Percentiles rank a stretch among this genome's conserved stretches.
These are phyloP conservation scores for Alouatta palliata DNA, from an alignment of 2,113 vertebrate species.

Conservation along the genomic window DNA sequence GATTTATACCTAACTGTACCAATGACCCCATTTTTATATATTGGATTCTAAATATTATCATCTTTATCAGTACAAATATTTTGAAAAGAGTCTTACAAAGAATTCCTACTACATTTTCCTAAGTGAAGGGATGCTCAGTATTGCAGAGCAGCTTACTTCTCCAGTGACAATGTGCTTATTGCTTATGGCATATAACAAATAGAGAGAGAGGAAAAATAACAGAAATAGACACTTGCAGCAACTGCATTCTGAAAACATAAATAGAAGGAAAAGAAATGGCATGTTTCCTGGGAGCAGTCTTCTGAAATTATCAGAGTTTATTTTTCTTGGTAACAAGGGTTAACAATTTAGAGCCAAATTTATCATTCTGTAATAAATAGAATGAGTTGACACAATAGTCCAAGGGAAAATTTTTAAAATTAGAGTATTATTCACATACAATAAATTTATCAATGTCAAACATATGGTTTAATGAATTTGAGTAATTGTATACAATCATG, in stretches of 20 bases:
- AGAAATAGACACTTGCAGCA: background rate
- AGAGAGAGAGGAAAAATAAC: background rate
- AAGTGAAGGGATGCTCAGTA: background rate
- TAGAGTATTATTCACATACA: background rate
- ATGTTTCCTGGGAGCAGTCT: background rate
- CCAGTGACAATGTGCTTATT: background rate
- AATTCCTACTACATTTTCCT: constrained; percentile 1
- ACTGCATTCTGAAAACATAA: background rate
- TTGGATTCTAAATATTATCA: constrained; percentile 17
- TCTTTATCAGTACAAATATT: background rate
- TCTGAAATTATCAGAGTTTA: background rate
- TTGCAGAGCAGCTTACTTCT: background rate
- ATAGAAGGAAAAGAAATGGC: background rate
- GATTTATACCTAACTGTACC: background rate
- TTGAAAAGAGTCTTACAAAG: constrained; percentile 1
- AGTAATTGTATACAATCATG: background rate
- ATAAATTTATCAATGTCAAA: background rate
- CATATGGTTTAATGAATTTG: background rate
- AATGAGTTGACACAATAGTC: background rate
- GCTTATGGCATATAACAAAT: background rate
- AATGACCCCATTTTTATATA: background rate
- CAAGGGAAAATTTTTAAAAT: background rate
- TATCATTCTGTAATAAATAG: background rate
- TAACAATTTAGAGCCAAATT: background rate
- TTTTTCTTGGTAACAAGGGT: background rate